Conservation (phyloP, 2,113 vertebrate genomes). For the Gallinago paraguaiae region DNA sequence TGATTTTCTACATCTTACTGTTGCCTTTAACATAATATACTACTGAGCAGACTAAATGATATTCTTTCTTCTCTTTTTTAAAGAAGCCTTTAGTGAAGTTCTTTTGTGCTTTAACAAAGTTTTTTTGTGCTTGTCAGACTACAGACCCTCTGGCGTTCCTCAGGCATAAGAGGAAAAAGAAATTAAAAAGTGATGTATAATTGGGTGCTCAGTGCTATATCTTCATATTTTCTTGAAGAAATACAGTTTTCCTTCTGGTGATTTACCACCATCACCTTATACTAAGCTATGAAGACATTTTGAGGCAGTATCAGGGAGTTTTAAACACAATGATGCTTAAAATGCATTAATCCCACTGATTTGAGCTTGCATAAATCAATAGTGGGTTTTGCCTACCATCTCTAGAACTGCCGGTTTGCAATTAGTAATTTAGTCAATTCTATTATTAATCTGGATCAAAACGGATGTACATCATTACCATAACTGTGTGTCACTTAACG, state of each 20-base stretch:
- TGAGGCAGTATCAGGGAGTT: neutral
- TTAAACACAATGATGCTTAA: neutral
- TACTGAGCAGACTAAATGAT: neutral
- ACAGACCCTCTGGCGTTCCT: neutral
- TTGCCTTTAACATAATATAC: neutral
- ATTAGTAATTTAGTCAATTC: neutral
- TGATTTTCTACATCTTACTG: neutral
- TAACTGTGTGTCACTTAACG: neutral
- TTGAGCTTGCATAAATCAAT: neutral
- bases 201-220: accelerated
- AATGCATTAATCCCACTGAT: neutral
- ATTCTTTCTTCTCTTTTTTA: neutral
- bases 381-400: neutral
- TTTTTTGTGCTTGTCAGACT: neutral
- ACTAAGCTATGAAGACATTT: neutral
- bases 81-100: neutral
- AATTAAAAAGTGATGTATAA: neutral
- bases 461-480: neutral
- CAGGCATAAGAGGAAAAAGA: neutral
- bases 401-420: neutral
- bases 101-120: neutral
- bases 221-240: neutral
- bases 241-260: neutral
- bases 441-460: neutral
- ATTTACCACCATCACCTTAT: neutral